Evolutionary conservation across 2,797 vertebrate species (phyloP), one percentile per base, ranked within the genome.

Genomic region (Taeniopygia guttata): DNA sequence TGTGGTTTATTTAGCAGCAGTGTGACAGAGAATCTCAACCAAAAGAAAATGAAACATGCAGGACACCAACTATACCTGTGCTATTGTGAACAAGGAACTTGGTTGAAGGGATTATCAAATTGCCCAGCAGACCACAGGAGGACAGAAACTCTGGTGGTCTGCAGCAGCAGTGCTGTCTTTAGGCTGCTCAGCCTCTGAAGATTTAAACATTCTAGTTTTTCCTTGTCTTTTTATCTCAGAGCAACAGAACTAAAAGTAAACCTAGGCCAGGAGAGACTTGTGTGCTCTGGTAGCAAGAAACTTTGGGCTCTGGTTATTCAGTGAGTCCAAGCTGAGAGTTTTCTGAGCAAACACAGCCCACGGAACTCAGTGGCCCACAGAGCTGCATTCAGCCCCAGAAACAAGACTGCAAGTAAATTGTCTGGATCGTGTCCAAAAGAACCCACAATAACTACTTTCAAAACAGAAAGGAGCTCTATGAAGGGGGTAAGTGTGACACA

Each of bases 1-100:
- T 90, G 95, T 96, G 97, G 96, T 85, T 89, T 49, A 40, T 55
- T 89, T 58, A 84, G 70, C 56, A 85, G 77, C 3, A 63, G 11
- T 38, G n/a, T 5, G 51, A 54, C 48, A 64, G 58, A 64, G 22
- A 27, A 73, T 49, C 69, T 73, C 82, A 67, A 51, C 45, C 40
- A 11, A 55, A 62, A 58, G 75, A 54, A 46, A 48, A 45, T 34
- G 49, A 78, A 81, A 7, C 7, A 43, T 22, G 7, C 17, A 73
- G 32, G 56, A 55, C 23, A 46, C 7, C 27, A 63, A 25, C 42
- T 46, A 23, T 7, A 82, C 27, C 54, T 40, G 26, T 22, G n/a
- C 13, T 10, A 62, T 2, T 12, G 42, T 54, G 49, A 78, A 27
- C 18, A 74, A 66, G 20, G 36, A 87, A 87, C 5, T n/a, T 62